Conservation (phyloP, 1,140 invertebrate species). For the Stegodyphus dumicola region DNA sequence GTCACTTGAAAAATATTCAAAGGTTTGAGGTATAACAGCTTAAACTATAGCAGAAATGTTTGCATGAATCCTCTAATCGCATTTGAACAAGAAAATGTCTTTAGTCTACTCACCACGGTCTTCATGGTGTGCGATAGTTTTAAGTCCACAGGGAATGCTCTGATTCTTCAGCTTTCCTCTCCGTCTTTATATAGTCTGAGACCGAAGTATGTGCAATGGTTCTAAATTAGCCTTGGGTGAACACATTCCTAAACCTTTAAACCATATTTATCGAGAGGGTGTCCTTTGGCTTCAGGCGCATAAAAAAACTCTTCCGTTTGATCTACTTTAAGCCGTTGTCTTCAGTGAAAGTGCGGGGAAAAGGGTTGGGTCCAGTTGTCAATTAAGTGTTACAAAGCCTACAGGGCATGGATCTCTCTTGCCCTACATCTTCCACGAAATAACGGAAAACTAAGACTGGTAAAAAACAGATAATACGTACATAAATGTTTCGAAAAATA, state of each 20-base stretch:
- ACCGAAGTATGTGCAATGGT: neutral
- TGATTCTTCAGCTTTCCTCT: no score
- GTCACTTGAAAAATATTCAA: no score
- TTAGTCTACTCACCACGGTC: constrained; percentile 16
- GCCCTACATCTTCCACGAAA: constrained; percentile 40
- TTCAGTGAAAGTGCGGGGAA: constrained; percentile 20
- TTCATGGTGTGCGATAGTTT: constrained; percentile 20
- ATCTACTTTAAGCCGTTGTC: constrained; percentile 3
- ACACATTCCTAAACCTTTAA: constrained; percentile 7
- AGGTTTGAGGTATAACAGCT: no score
- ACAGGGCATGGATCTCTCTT: constrained; percentile 20
- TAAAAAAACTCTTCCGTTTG: constrained; percentile 40
- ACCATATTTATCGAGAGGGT: constrained; percentile 45
- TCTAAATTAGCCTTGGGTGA: constrained; percentile 25
- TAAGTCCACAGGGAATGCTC: neutral
- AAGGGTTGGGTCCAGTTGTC: constrained; percentile 34
- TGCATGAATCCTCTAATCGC: no score
- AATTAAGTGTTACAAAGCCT: constrained; percentile 20
- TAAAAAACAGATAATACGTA: neutral
- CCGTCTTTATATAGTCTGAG: constrained; percentile 25
- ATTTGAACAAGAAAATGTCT: no score
- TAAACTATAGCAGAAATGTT: no score
- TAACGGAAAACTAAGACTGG: constrained; percentile 10
- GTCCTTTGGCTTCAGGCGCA: constrained; percentile 19
- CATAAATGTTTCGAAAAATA: neutral